phyloP scores from a whole-genome alignment of 2,797 vertebrate species.

The Syngnathus rostellatus region DNA sequence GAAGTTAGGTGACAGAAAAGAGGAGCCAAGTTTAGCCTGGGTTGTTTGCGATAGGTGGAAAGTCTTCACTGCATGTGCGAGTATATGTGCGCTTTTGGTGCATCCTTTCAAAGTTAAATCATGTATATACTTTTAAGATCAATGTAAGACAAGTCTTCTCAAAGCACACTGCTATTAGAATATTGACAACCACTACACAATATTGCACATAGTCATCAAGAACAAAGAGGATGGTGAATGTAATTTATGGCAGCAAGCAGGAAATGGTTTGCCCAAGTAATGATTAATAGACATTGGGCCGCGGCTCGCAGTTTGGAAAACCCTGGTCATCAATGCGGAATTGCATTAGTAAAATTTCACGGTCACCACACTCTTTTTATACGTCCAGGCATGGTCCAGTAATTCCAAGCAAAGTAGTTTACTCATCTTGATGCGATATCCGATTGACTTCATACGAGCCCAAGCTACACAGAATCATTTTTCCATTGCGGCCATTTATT shows the following conservation, averaged over 20 bases:
- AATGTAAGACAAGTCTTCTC: no score
- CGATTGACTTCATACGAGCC: conserved; percentile 7
- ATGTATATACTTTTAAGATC: no score
- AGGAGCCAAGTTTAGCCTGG: no score
- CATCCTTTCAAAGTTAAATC: no score
- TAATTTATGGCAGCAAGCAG: background rate
- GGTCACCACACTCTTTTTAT: conserved; percentile 11
- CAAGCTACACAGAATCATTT: conserved; percentile 14
- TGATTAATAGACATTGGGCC: background rate
- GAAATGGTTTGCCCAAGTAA: background rate
- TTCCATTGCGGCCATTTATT: conserved; percentile 20
- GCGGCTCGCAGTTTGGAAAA: background rate
- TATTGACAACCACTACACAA: background rate
- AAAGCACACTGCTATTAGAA: no score
- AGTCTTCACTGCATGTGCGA: no score
- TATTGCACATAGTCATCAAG: background rate
- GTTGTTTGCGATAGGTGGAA: no score
- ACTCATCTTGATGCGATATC: conserved; percentile 11
- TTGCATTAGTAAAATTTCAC: conserved; percentile 10
- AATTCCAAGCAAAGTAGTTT: conserved; percentile 13
- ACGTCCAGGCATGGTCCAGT: background rate
- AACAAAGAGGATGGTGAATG: background rate
- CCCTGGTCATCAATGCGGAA: background rate
- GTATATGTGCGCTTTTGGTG: no score
- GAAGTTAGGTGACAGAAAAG: no score